These are phyloP conservation scores for honey bee (Apis mellifera) DNA, from an alignment of 1,140 invertebrate species.

Conservation along the genomic window Amel_HAv3.1 CM009941.2:4472001-4472500, in stretches of 20 bases:
- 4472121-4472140: too few relatives aligned
- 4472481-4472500: background rate
- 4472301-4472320: constrained; percentile 55
- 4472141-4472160: too few relatives aligned
- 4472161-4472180: too few relatives aligned
- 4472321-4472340: constrained; percentile 55
- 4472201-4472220: background rate
- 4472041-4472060: too few relatives aligned
- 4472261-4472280: constrained; percentile 67
- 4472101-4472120: too few relatives aligned
- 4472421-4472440: background rate
- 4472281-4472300: constrained; percentile 57
- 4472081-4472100: too few relatives aligned
- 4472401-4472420: constrained; percentile 63
- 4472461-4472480: background rate
- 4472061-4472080: too few relatives aligned
- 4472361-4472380: constrained; percentile 63
- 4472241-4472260: constrained; percentile 52
- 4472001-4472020: too few relatives aligned
- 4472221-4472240: constrained; percentile 65
- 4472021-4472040: too few relatives aligned
- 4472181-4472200: background rate
- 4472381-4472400: constrained; percentile 56
- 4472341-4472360: constrained; percentile 64
- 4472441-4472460: too few relatives aligned